phyloP scores from a whole-genome alignment of 2,797 vertebrate genomes.

The Phataginus tricuspis region DNA sequence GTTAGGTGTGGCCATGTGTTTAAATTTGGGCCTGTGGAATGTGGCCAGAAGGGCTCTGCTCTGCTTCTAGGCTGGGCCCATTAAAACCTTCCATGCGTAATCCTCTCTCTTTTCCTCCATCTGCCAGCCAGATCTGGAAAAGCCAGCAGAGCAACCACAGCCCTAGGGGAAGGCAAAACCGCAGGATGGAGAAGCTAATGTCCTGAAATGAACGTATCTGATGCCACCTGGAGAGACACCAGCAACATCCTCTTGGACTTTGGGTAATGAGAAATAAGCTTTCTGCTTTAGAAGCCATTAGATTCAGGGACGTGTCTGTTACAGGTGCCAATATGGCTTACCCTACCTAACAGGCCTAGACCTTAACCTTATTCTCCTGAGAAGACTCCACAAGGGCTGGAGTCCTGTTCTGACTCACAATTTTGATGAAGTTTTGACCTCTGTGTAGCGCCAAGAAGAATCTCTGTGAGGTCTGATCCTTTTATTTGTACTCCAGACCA shows the following conservation, averaged over 20 bases:
- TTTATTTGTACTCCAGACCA: not conserved
- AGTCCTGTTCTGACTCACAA: not conserved
- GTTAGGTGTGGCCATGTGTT: not conserved
- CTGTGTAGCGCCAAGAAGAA: not conserved
- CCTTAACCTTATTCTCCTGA: not conserved
- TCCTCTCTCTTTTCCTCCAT: not conserved
- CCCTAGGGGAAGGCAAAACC: conserved; percentile 38
- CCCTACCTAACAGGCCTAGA: not conserved
- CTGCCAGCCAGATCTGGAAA: conserved; percentile 65
- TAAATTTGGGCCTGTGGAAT: not conserved
- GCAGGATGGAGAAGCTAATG: not conserved
- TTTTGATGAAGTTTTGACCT: not conserved
- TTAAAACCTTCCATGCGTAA: conserved; percentile 30
- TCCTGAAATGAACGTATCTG: conserved; percentile 16
- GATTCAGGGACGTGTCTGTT: not conserved
- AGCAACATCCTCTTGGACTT: not conserved
- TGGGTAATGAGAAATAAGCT: not conserved
- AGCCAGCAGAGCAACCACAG: not conserved
- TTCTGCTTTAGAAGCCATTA: not conserved
- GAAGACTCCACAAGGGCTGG: not conserved
- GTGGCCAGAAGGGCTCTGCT: not conserved
- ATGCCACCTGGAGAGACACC: conserved; percentile 43
- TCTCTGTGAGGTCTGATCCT: not conserved
- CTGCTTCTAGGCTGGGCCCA: not conserved
- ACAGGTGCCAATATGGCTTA: not conserved